A percentile compares a stretch with the other conserved stretches of the same genome.
phyloP scores from a whole-genome alignment of 1,140 invertebrate genomes.

The Drepana arcuata region DNA sequence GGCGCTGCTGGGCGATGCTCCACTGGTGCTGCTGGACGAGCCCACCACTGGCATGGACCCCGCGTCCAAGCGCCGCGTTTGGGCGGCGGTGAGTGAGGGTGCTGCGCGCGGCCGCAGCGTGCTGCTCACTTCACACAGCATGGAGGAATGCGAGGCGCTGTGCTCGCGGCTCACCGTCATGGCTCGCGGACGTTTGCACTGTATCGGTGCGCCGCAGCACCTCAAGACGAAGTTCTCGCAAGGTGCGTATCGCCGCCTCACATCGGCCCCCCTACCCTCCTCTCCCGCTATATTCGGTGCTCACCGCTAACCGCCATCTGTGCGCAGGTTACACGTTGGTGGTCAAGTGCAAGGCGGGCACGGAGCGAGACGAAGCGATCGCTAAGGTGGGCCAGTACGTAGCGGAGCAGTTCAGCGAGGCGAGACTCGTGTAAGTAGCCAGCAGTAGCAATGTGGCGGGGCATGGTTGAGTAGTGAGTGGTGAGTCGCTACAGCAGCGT shows the following conservation, averaged over 20 bases:
- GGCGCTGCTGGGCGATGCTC: constrained; percentile 91
- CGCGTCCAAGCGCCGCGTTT: constrained; percentile 84
- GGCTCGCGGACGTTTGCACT: constrained; percentile 86
- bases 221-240: constrained; percentile 79
- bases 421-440: constrained; percentile 52
- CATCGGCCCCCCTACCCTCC: too few species aligned
- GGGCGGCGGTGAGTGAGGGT: constrained; percentile 73
- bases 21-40: constrained; percentile 92
- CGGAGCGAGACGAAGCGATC: constrained; percentile 29
- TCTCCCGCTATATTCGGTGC: too few species aligned
- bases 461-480: too few species aligned
- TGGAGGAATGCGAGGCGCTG: constrained; percentile 91
- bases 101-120: constrained; percentile 79
- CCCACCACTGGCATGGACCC: constrained; percentile 89
- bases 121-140: constrained; percentile 86
- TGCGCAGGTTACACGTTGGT: constrained; percentile 53
- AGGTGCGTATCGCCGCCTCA: constrained; percentile 42
- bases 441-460: too few species aligned
- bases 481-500: too few species aligned
- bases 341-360: constrained; percentile 44
- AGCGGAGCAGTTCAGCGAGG: constrained; percentile 31
- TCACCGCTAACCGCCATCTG: not conserved
- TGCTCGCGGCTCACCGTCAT: constrained; percentile 90
- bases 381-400: constrained; percentile 32
- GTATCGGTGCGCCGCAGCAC: constrained; percentile 80